A percentile compares a stretch with the other conserved stretches of the same genome.
phyloP scores from a whole-genome alignment of 2,113 vertebrate genomes.

The Rallus limicola region DNA sequence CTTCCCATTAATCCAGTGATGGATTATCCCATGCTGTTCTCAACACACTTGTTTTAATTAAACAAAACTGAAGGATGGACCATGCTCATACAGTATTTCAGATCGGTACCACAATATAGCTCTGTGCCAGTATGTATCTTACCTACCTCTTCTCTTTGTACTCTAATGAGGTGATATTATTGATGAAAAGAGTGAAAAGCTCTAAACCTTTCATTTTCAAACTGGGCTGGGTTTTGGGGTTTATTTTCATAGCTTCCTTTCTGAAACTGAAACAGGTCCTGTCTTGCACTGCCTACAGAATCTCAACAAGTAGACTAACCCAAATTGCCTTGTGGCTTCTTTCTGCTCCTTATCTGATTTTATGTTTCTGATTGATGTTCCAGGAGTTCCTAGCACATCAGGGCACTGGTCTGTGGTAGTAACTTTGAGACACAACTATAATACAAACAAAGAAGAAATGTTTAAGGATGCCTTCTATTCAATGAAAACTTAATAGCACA shows the following conservation, averaged over 20 bases:
- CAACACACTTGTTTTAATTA: conserved; percentile 47
- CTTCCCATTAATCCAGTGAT: conserved; percentile 36
- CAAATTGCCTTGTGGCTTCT: background rate
- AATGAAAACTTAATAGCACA: background rate
- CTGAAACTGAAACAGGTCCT: background rate
- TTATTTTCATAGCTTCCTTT: background rate
- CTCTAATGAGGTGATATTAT: conserved; percentile 5
- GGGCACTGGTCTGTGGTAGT: background rate
- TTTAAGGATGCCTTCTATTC: background rate
- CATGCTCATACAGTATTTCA: background rate
- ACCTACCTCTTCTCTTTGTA: background rate
- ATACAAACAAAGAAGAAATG: background rate
- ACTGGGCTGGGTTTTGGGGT: background rate
- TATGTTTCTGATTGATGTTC: background rate
- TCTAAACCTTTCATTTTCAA: background rate
- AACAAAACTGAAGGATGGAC: conserved; percentile 13
- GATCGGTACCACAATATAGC: background rate
- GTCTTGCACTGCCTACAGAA: background rate
- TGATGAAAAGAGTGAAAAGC: background rate
- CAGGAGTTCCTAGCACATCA: background rate
- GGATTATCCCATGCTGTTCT: background rate
- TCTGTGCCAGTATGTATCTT: background rate
- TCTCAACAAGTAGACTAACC: background rate
- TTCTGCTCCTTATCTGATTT: background rate
- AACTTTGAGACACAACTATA: background rate